phyloP scores from a whole-genome alignment of 2,888 invertebrate genomes.

The Tineola bisselliella region DNA sequence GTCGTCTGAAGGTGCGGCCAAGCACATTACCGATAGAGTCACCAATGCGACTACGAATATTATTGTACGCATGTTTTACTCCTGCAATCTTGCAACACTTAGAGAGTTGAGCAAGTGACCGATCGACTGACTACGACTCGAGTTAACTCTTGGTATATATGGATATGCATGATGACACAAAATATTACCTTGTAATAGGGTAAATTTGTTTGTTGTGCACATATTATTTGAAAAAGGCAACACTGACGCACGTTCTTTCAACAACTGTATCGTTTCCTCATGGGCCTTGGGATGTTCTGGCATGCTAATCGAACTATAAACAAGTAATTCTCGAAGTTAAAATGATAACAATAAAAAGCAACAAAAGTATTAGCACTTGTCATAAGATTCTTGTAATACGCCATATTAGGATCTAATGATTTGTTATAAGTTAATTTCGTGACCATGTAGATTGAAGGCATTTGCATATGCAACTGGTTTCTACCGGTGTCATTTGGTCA shows the following conservation, averaged over 20 bases:
- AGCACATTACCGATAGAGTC: conserved; percentile 51
- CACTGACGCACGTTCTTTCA: conserved; percentile 38
- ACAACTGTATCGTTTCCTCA: conserved; percentile 30
- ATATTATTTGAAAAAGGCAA: conserved; percentile 36
- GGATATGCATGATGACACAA: conserved; percentile 37
- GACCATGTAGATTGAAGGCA: too few relatives aligned
- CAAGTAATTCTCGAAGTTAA: conserved; percentile 23
- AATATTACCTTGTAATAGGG: conserved; percentile 38
- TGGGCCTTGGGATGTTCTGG: conserved; percentile 31
- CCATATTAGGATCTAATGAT: conserved; percentile 20
- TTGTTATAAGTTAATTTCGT: conserved; percentile 6
- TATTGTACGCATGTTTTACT: conserved; percentile 51
- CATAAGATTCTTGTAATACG: conserved; percentile 22
- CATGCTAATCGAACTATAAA: conserved; percentile 41
- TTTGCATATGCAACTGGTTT: not conserved
- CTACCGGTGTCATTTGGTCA: not conserved
- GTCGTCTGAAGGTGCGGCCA: conserved; percentile 41
- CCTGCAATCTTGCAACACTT: conserved; percentile 50
- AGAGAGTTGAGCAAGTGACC: not conserved
- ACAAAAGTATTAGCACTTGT: conserved; percentile 32
- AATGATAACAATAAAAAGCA: conserved; percentile 38
- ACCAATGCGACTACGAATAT: conserved; percentile 52
- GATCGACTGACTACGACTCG: conserved; percentile 7
- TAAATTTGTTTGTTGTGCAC: conserved; percentile 31
- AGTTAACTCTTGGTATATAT: conserved; percentile 32